phyloP scores from a whole-genome alignment of 2,113 vertebrate species.

The Delphinapterus leucas region DNA sequence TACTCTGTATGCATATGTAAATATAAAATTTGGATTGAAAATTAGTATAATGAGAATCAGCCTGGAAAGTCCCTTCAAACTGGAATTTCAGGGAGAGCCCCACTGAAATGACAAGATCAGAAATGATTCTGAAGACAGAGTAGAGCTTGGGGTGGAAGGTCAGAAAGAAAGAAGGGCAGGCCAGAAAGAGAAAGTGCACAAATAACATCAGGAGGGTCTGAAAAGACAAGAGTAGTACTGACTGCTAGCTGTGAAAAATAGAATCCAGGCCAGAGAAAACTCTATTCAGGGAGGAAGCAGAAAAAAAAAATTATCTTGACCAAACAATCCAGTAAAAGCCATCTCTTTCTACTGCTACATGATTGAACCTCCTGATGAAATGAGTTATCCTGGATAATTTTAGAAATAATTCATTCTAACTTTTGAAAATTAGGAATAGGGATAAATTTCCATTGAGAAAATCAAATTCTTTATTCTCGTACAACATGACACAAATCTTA shows the following conservation, averaged over 20 bases:
- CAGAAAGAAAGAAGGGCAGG: not conserved
- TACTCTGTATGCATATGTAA: not conserved
- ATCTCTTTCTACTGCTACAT: not conserved
- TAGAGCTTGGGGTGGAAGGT: not conserved
- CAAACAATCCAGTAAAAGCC: not conserved
- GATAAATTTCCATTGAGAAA: slow-evolving; percentile 28
- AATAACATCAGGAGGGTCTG: not conserved
- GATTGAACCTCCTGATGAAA: not conserved
- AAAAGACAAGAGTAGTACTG: not conserved
- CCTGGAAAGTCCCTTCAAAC: not conserved
- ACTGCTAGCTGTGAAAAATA: not conserved
- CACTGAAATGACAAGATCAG: not conserved
- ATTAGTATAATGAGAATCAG: not conserved
- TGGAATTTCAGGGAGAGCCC: not conserved
- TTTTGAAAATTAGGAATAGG: slow-evolving; percentile 37
- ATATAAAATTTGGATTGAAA: not conserved
- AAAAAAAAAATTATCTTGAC: slow-evolving; percentile 33
- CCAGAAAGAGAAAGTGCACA: not conserved
- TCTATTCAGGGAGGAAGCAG: not conserved
- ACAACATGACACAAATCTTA: not conserved
- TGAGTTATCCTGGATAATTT: not conserved
- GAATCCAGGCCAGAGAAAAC: slow-evolving; percentile 36
- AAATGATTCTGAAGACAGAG: not conserved
- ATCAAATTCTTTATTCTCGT: not conserved
- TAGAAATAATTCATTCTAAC: slow-evolving; percentile 24